These are phyloP conservation scores for Andrena hattorfiana DNA, from an alignment of 2,888 invertebrate genomes.

Conservation along the genomic window DNA sequence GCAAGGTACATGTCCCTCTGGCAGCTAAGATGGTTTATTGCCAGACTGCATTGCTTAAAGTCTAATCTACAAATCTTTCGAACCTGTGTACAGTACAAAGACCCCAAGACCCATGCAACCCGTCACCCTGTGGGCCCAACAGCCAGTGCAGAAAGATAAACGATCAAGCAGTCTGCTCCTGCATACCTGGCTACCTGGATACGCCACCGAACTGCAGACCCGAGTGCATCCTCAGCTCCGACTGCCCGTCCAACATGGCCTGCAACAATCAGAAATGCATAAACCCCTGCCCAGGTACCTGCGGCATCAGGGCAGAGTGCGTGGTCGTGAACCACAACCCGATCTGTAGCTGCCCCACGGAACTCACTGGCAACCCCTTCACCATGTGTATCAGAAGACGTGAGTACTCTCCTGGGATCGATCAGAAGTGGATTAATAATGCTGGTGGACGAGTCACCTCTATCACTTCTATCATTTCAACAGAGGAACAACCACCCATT, in stretches of 20 bases:
- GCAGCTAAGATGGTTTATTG: not conserved
- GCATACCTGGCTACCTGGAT: constrained; percentile 90
- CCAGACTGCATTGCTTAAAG: constrained; percentile 65
- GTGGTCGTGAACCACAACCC: constrained; percentile 93
- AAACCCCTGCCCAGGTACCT: constrained; percentile 92
- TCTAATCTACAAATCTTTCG: constrained; percentile 2
- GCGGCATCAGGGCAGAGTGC: constrained; percentile 92
- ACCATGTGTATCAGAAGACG: constrained; percentile 87
- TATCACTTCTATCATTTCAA: constrained; percentile 32
- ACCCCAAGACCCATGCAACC: constrained; percentile 88
- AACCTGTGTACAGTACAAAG: constrained; percentile 81
- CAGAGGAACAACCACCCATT: constrained; percentile 59
- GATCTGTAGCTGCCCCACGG: constrained; percentile 92
- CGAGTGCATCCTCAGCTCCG: constrained; percentile 93
- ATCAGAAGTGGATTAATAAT: constrained; percentile 55
- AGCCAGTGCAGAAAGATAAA: constrained; percentile 90
- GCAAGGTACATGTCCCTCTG: constrained; percentile 73
- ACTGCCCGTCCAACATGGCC: constrained; percentile 90
- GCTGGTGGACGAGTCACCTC: too few species aligned
- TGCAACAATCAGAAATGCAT: constrained; percentile 93
- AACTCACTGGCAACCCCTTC: constrained; percentile 93
- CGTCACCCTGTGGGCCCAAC: constrained; percentile 92
- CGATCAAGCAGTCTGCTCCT: constrained; percentile 90
- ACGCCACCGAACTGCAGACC: constrained; percentile 91
- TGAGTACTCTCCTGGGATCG: constrained; percentile 64